These are phyloP conservation scores for Coptodon bakossiorum DNA, from an alignment of 2,113 vertebrate genomes.

Conservation along the genomic window DNA sequence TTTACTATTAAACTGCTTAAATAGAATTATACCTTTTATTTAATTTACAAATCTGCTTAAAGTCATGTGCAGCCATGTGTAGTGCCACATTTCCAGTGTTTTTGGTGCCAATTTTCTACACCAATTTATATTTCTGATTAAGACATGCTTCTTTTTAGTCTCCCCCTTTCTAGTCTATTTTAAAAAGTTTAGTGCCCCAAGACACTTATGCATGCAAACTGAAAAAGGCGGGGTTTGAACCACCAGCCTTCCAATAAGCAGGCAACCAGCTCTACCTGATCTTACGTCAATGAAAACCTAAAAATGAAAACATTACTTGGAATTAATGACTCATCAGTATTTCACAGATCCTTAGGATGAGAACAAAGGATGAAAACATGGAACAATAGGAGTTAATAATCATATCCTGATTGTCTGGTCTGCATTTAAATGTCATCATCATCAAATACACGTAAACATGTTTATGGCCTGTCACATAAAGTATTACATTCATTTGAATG, in stretches of 20 bases:
- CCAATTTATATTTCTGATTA: background rate
- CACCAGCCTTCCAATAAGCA: background rate
- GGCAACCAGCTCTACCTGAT: background rate
- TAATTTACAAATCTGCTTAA: background rate
- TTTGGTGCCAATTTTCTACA: background rate
- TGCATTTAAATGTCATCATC: background rate
- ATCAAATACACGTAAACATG: background rate
- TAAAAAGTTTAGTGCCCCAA: background rate
- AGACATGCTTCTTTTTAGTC: background rate
- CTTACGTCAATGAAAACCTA: background rate
- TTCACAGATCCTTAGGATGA: background rate
- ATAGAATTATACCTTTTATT: background rate
- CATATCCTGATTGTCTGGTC: background rate
- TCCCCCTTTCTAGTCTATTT: background rate
- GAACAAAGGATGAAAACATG: background rate
- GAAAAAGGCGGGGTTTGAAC: background rate
- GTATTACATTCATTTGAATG: background rate
- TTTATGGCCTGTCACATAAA: background rate
- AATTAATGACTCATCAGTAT: background rate
- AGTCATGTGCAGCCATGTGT: background rate
- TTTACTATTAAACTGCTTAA: background rate
- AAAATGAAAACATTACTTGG: background rate
- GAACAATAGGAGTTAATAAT: background rate
- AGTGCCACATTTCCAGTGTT: background rate
- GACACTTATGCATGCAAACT: background rate